Percentiles rank a stretch among this genome's conserved stretches.
phyloP scores from a whole-genome alignment of 2,113 vertebrate genomes.

The Calidris pugnax region DNA sequence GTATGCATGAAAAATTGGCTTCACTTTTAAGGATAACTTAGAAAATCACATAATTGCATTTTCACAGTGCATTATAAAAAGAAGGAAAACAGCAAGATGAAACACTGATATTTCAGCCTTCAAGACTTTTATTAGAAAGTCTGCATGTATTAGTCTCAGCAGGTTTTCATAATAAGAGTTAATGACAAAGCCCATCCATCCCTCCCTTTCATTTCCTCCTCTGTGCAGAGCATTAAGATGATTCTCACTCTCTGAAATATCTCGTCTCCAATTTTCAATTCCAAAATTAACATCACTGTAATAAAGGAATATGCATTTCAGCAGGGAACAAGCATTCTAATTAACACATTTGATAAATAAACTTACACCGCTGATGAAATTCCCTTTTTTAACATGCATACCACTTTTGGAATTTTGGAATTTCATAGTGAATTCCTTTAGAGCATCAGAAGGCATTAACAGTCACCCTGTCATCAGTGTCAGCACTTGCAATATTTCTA shows the following conservation, averaged over 20 bases:
- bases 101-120: constrained; percentile 1
- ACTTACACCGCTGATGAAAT: not conserved
- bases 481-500: not conserved
- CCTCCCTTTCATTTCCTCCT: constrained; percentile 4
- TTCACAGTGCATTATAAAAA: not conserved
- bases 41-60: not conserved
- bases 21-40: not conserved
- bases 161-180: constrained; percentile 5
- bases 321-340: not conserved
- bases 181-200: not conserved
- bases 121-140: not conserved
- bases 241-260: not conserved
- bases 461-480: not conserved
- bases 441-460: not conserved
- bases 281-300: not conserved
- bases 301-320: not conserved
- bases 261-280: not conserved
- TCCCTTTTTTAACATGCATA: not conserved
- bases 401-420: not conserved
- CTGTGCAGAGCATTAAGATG: not conserved
- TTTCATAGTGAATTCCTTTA: not conserved
- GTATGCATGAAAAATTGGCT: not conserved
- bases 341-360: not conserved
- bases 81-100: not conserved
- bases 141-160: not conserved